These are phyloP conservation scores for Pectinophora gossypiella DNA, from an alignment of 1,140 invertebrate species.

Conservation along the genomic window DNA sequence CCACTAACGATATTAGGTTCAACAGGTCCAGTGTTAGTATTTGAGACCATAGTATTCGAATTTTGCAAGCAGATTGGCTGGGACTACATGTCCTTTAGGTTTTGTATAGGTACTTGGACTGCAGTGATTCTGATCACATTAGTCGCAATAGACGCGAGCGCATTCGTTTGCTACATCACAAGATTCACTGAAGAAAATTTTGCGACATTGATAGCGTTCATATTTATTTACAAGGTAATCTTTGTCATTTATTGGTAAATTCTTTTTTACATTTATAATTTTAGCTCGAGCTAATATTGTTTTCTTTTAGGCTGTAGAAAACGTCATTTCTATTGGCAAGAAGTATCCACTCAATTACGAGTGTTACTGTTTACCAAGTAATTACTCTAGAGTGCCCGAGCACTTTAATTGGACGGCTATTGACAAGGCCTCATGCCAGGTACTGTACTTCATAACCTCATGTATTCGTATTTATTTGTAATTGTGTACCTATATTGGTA, in stretches of 20 bases:
- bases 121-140: slow-evolving; percentile 90
- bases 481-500: too few relatives aligned
- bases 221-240: slow-evolving; percentile 96
- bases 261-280: slow-evolving; percentile 7
- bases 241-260: background rate
- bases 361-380: slow-evolving; percentile 80
- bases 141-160: slow-evolving; percentile 96
- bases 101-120: slow-evolving; percentile 98
- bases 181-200: slow-evolving; percentile 99
- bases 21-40: slow-evolving; percentile 98
- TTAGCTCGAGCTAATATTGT: slow-evolving; percentile 6
- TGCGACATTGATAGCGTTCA: slow-evolving; percentile 97
- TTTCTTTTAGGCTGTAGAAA: slow-evolving; percentile 85
- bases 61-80: slow-evolving; percentile 92
- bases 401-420: slow-evolving; percentile 78
- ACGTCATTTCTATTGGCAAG: slow-evolving; percentile 89
- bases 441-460: slow-evolving; percentile 75
- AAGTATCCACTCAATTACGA: slow-evolving; percentile 84
- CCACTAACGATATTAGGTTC: slow-evolving; percentile 98
- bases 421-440: slow-evolving; percentile 80
- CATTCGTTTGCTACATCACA: slow-evolving; percentile 99
- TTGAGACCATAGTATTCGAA: slow-evolving; percentile 97
- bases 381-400: slow-evolving; percentile 63
- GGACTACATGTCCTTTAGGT: slow-evolving; percentile 94
- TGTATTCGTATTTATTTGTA: background rate